A percentile compares a stretch with the other conserved stretches of the same genome.
phyloP scores from a whole-genome alignment of 64 coral and sea anemone genomes.

The Montipora cactus region DNA sequence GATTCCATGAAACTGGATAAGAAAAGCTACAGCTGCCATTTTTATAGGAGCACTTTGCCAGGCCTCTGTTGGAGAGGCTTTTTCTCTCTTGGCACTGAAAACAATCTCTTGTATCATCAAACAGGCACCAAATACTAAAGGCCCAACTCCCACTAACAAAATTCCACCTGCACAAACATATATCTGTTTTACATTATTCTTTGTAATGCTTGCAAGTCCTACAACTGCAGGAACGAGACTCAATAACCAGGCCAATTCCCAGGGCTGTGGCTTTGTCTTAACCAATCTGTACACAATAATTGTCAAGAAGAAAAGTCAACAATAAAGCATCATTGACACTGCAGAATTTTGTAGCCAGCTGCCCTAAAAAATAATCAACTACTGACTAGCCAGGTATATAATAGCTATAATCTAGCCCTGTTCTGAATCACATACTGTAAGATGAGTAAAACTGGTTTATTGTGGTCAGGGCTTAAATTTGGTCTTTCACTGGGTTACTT shows the following conservation, averaged over 20 bases:
- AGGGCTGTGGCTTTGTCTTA: slow-evolving; percentile 38
- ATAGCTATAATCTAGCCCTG: too few species aligned
- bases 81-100: slow-evolving; percentile 27
- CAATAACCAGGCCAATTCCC: slow-evolving; percentile 80
- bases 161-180: slow-evolving; percentile 77
- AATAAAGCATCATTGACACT: too few species aligned
- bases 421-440: too few species aligned
- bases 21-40: slow-evolving; percentile 80
- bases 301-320: too few species aligned
- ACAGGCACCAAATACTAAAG: slow-evolving; percentile 83
- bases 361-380: too few species aligned
- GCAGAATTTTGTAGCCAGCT: too few species aligned
- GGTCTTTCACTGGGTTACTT: too few species aligned
- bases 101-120: slow-evolving; percentile 42
- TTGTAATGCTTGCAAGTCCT: slow-evolving; percentile 83
- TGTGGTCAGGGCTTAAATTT: too few species aligned
- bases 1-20: slow-evolving; percentile 86
- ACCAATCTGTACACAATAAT: slow-evolving; percentile 25
- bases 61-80: slow-evolving; percentile 27
- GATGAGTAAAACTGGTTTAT: too few species aligned
- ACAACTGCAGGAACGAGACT: slow-evolving; percentile 76
- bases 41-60: slow-evolving; percentile 76
- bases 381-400: too few species aligned
- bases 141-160: slow-evolving; percentile 75
- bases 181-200: slow-evolving; percentile 82